Conservation (phyloP, 2,888 invertebrate species). For the Sisyra nigra region DNA sequence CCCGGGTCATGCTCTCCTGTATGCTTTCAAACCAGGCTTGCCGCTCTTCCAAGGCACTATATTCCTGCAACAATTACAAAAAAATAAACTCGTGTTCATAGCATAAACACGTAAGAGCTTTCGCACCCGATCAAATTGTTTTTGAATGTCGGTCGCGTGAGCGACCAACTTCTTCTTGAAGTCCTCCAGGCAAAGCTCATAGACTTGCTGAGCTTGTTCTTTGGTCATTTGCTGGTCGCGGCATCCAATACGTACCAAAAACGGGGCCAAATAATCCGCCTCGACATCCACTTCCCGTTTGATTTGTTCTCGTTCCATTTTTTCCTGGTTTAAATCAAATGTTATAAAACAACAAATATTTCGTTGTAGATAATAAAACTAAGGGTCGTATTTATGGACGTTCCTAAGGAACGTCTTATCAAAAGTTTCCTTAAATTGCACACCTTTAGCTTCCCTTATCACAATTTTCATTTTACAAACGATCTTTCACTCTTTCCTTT, state of each 20-base stretch:
- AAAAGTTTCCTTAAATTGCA: no score
- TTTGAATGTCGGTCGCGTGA: constrained; percentile 46
- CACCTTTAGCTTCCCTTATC: no score
- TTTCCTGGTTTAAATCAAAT: constrained; percentile 28
- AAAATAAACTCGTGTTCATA: background rate
- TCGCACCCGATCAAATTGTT: constrained; percentile 43
- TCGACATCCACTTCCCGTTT: constrained; percentile 44
- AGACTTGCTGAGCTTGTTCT: constrained; percentile 30
- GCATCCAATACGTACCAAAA: constrained; percentile 40
- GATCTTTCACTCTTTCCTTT: no score
- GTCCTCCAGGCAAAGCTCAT: constrained; percentile 44
- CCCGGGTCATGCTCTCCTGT: constrained; percentile 37
- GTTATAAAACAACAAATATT: no score
- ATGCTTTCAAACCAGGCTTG: constrained; percentile 39
- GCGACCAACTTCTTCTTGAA: constrained; percentile 44
- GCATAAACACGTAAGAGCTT: background rate
- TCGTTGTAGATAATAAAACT: no score
- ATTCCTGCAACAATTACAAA: constrained; percentile 27
- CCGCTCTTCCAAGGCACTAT: constrained; percentile 33
- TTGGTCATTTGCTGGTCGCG: constrained; percentile 25
- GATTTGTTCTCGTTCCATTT: constrained; percentile 31
- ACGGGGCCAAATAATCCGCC: constrained; percentile 45
- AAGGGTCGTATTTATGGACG: no score
- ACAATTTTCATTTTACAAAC: no score
- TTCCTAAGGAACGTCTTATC: no score